Conservation (phyloP, 1,140 invertebrate species). For the Polypedilum pembai region DNA sequence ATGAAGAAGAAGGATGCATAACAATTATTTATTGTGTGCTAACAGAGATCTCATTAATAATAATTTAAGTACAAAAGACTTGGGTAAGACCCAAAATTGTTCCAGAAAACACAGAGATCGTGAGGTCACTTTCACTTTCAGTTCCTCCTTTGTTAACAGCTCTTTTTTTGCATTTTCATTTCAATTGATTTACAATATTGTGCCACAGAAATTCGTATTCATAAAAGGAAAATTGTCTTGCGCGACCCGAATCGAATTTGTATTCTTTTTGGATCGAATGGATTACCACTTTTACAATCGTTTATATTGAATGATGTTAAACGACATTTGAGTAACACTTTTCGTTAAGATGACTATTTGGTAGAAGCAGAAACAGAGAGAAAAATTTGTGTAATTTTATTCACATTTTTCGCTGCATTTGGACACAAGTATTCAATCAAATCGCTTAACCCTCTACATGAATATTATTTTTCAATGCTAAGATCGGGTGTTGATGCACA, state of each 20-base stretch:
- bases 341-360: neutral
- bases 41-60: conserved; percentile 7
- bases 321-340: neutral
- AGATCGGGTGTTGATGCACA: conserved; percentile 9
- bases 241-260: neutral
- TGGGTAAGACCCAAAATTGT: neutral
- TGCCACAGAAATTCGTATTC: neutral
- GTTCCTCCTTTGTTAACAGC: conserved; percentile 2
- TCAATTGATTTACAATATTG: conserved; percentile 7
- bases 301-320: neutral
- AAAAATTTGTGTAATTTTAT: too few species aligned
- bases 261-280: neutral
- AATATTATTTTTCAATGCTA: conserved; percentile 3
- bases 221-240: neutral
- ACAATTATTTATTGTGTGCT: conserved; percentile 18
- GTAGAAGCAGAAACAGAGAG: too few species aligned
- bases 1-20: neutral
- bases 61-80: neutral
- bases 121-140: conserved; percentile 16
- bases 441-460: neutral
- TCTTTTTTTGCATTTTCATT: conserved; percentile 6
- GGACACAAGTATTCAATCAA: neutral
- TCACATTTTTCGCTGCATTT: neutral
- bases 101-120: neutral
- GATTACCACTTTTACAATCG: neutral